Percentiles rank a stretch among this genome's conserved stretches.
These are phyloP conservation scores for Spodoptera exigua DNA, from an alignment of 2,888 invertebrate species.

Conservation along the genomic window DNA sequence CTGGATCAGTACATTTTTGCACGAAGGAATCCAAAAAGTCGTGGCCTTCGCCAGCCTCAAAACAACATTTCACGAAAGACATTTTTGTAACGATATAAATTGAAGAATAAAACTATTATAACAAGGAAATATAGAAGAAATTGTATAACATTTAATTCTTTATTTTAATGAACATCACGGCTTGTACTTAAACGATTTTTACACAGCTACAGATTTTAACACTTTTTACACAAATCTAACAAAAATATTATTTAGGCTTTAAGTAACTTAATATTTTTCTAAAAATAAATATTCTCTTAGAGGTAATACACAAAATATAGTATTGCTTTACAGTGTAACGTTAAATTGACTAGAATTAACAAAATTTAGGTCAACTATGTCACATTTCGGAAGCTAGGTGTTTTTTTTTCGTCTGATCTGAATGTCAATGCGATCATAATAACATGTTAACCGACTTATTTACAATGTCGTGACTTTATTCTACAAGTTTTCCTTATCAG, in stretches of 20 bases:
- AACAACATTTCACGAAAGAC: slow-evolving; percentile 94
- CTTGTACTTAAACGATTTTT: too few species aligned
- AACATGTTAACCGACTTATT: slow-evolving; percentile 59
- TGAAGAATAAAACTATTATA: slow-evolving; percentile 42
- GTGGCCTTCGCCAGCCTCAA: slow-evolving; percentile 92
- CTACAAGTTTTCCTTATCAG: neutral
- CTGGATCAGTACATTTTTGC: slow-evolving; percentile 94
- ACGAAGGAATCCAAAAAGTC: slow-evolving; percentile 93
- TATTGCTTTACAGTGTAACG: slow-evolving; percentile 40
- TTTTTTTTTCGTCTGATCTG: slow-evolving; percentile 64
- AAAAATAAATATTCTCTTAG: slow-evolving; percentile 46
- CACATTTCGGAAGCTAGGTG: slow-evolving; percentile 70
- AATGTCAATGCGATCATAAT: slow-evolving; percentile 73
- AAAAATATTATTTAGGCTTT: slow-evolving; percentile 45
- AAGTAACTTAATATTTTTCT: slow-evolving; percentile 52
- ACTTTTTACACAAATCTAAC: slow-evolving; percentile 24
- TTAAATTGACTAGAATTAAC: slow-evolving; percentile 58
- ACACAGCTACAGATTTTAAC: slow-evolving; percentile 38
- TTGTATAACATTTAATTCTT: slow-evolving; percentile 34
- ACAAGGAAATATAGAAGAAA: slow-evolving; percentile 34
- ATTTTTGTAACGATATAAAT: slow-evolving; percentile 71
- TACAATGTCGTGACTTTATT: slow-evolving; percentile 21
- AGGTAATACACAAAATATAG: slow-evolving; percentile 35
- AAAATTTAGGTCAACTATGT: slow-evolving; percentile 73
- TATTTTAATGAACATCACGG: slow-evolving; percentile 31